These are phyloP conservation scores for Varecia variegata DNA, from an alignment of 2,797 vertebrate genomes.

Conservation along the genomic window DNA sequence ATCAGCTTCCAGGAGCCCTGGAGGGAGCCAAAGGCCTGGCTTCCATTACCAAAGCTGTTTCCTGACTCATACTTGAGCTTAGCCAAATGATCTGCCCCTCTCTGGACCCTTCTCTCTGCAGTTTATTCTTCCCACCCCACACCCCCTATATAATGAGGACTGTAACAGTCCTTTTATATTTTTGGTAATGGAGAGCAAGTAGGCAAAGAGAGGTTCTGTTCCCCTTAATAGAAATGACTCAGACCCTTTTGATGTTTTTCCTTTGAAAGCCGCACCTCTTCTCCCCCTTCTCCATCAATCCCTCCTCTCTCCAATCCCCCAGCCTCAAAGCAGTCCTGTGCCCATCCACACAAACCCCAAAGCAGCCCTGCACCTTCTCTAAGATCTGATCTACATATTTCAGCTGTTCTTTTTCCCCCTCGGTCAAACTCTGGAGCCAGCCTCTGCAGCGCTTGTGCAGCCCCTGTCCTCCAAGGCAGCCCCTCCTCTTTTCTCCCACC, in stretches of 20 bases:
- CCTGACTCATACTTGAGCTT: slow-evolving; percentile 24
- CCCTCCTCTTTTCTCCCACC: neutral
- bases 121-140: neutral
- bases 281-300: neutral
- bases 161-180: neutral
- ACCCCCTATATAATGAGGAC: neutral
- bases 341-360: neutral
- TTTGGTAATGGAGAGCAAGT: neutral
- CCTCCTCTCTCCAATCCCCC: neutral
- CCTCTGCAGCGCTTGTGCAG: neutral
- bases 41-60: slow-evolving; percentile 8
- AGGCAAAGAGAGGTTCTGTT: neutral
- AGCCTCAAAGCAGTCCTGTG: neutral
- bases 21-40: neutral
- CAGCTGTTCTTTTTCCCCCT: neutral
- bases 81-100: neutral
- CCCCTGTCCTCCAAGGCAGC: neutral
- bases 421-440: neutral
- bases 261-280: neutral
- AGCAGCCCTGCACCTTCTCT: neutral
- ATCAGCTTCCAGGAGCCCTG: neutral
- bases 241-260: neutral
- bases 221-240: neutral
- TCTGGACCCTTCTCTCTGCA: neutral
- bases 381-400: neutral